Evolutionary conservation across 2,797 vertebrate genomes (phyloP), one percentile per base, ranked within the genome.

Genomic region (Zalophus californianus): DNA sequence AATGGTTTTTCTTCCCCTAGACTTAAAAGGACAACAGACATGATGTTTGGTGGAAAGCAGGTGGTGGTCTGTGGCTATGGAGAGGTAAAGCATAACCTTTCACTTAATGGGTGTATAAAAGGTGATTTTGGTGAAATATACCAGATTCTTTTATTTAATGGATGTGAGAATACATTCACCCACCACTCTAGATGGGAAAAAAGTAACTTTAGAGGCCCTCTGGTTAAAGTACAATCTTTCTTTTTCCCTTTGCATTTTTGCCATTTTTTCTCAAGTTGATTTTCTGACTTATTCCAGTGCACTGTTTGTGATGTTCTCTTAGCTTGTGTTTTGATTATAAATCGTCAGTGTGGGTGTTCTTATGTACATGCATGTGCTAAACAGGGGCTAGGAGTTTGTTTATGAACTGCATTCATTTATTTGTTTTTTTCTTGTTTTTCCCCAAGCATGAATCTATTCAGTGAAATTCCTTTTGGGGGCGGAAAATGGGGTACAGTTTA

Each of bases 41-140:
- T 99, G 98, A 99, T 99, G 99, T 99, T 99, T 62, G 99, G 99
- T 91, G 99, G 99, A 77, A 99, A 99, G 98, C 99, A 99, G 96
- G 99, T 99, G 50, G 99, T 99, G 91, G 99, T 99, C 87, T 99
- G 99, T 98, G 99, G 99, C 97, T 99, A 99, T 2, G 99, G 99
- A 97, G 99, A 99, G 99, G 99, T 99, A 97, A 99, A 97, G 27
- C 14, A 2, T 29, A 44, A 0, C 0, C 0, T 48, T 54, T 41
- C 0, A 8, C 2, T 82, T 94, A 27, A n/a, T 79, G 56, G 44
- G 7, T 58, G 3, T 86, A 91, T 94, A 48, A 96, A 80, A 52
- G 97, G 50, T 70, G 73, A 72, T 87, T 93, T 96, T 73, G 41
- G 35, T 82, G 44, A 90, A 82, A 82, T 70, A 35, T 23, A 58